Evolutionary conservation across 2,113 vertebrate genomes (phyloP).

Genomic region (Sinosuthora webbiana): DNA sequence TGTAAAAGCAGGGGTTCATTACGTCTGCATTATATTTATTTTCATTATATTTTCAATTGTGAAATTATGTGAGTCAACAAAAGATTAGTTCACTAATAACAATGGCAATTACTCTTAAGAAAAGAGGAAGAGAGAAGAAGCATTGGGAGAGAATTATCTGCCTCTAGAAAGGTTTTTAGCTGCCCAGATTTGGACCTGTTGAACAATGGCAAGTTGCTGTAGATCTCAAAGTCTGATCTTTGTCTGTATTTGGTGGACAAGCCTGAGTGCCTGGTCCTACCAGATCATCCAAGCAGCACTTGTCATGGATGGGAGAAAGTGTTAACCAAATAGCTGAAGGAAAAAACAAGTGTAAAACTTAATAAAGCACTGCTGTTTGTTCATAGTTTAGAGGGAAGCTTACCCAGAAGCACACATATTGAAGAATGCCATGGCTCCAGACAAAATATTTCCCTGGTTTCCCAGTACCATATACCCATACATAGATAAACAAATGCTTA

Average conservation of each 20-base stretch:
- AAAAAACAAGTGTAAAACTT: background rate
- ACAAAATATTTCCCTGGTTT: background rate
- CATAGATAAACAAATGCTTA: background rate
- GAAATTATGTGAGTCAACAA: background rate
- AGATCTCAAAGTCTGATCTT: background rate
- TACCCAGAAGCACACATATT: background rate
- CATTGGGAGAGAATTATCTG: background rate
- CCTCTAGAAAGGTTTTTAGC: background rate
- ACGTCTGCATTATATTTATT: background rate
- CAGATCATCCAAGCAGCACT: background rate
- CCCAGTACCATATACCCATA: background rate
- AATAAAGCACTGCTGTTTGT: background rate
- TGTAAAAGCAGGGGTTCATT: background rate
- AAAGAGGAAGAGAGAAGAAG: background rate
- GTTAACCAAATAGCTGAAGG: background rate
- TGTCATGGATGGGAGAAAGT: background rate
- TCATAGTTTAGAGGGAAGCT: background rate
- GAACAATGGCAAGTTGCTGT: background rate
- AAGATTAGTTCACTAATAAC: background rate
- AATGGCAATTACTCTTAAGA: background rate
- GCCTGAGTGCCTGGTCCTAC: background rate
- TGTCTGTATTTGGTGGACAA: background rate
- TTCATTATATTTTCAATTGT: background rate
- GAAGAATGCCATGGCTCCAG: background rate
- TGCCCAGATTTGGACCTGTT: background rate